phyloP scores from a whole-genome alignment of 1,140 invertebrate species.

The Rhizoglyphus robini region DNA sequence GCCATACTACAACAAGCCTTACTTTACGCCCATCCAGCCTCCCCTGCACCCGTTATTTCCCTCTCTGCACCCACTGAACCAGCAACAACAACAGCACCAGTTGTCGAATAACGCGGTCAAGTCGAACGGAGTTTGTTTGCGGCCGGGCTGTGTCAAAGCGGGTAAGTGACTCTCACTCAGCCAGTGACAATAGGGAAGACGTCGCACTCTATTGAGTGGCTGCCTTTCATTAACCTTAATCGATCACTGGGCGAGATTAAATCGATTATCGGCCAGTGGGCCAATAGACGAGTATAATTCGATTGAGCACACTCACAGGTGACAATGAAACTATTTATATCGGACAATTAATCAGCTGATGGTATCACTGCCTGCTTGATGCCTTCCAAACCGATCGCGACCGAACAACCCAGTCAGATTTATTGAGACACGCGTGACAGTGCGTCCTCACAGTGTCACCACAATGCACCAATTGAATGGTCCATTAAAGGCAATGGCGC shows the following conservation, averaged over 20 bases:
- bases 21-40: neutral
- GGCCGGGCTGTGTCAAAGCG: constrained; percentile 32
- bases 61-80: neutral
- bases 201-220: neutral
- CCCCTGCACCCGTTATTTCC: constrained; percentile 4
- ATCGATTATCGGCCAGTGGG: neutral
- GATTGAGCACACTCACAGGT: too few species aligned
- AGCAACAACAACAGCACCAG: neutral
- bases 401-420: too few species aligned
- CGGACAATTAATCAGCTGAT: too few species aligned
- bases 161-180: constrained; percentile 26
- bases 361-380: too few species aligned
- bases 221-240: constrained; percentile 12
- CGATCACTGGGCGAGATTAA: neutral
- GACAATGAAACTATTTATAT: too few species aligned
- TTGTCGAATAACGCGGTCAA: neutral
- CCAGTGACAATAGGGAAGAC: too few species aligned
- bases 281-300: too few species aligned
- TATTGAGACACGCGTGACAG: too few species aligned
- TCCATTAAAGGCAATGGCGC: too few species aligned
- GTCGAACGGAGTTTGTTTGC: constrained; percentile 29
- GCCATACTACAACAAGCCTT: neutral
- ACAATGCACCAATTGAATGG: too few species aligned
- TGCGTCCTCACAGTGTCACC: too few species aligned
- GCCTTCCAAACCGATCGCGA: too few species aligned